Conservation (phyloP, 2,797 vertebrate species). For the Chaetodon trifasciatus region DNA sequence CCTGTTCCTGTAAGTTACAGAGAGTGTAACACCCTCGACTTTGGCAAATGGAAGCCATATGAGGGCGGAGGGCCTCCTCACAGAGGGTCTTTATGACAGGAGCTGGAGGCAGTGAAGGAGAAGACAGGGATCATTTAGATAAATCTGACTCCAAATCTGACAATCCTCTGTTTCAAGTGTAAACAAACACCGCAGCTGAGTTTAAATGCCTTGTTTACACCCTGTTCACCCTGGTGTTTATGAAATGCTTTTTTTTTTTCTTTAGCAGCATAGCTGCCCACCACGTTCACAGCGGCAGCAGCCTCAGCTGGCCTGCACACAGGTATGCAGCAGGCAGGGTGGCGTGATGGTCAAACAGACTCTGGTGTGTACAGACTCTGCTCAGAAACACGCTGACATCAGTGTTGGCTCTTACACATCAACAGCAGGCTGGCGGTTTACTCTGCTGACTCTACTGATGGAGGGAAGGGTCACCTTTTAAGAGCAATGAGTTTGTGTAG, state of each 20-base stretch:
- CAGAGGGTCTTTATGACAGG: slow-evolving; percentile 74
- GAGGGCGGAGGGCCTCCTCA: slow-evolving; percentile 53
- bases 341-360: slow-evolving; percentile 20
- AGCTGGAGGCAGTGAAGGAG: slow-evolving; percentile 17
- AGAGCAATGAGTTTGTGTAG: slow-evolving; percentile 8
- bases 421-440: background rate
- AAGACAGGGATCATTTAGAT: slow-evolving; percentile 24
- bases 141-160: slow-evolving; percentile 6
- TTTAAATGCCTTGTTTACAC: slow-evolving; percentile 63
- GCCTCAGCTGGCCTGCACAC: slow-evolving; percentile 51
- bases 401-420: slow-evolving; percentile 13
- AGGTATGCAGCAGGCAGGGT: slow-evolving; percentile 36
- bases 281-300: slow-evolving; percentile 25
- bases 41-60: slow-evolving; percentile 75
- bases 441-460: background rate
- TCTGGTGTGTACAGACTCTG: slow-evolving; percentile 21
- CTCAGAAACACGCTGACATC: slow-evolving; percentile 42
- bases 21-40: slow-evolving; percentile 46
- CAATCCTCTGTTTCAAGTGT: background rate
- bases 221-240: slow-evolving; percentile 55
- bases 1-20: slow-evolving; percentile 50
- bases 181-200: background rate
- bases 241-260: slow-evolving; percentile 82
- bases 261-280: slow-evolving; percentile 66
- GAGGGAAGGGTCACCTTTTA: slow-evolving; percentile 18